Evolutionary conservation across 2,797 vertebrate genomes (phyloP).

Genomic region (Psittacula derbiana): DNA sequence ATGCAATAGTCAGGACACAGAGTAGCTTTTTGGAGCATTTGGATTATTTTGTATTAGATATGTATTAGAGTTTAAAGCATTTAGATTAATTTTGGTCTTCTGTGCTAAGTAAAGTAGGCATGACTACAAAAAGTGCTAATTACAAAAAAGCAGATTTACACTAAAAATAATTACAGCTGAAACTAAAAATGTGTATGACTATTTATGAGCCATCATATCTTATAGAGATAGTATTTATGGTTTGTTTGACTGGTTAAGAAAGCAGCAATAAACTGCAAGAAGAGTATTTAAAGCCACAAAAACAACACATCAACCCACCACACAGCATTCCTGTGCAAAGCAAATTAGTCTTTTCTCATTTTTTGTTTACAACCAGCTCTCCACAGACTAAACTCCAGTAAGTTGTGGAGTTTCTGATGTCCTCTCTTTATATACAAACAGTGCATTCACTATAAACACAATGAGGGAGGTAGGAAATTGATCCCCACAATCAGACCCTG

Average conservation of each 20-base stretch:
- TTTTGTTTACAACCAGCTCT: slow-evolving; percentile 73
- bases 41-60: background rate
- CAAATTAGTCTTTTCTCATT: slow-evolving; percentile 64
- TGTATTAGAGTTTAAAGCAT: background rate
- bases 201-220: background rate
- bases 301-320: slow-evolving; percentile 32
- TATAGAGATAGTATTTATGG: slow-evolving; percentile 23
- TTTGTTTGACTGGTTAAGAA: slow-evolving; percentile 36
- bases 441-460: slow-evolving; percentile 73
- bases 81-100: background rate
- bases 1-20: background rate
- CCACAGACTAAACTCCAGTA: slow-evolving; percentile 78
- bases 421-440: slow-evolving; percentile 55
- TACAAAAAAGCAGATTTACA: background rate
- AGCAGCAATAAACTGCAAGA: slow-evolving; percentile 38
- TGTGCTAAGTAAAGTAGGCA: background rate
- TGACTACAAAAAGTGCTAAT: background rate
- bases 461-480: slow-evolving; percentile 71
- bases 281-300: slow-evolving; percentile 29
- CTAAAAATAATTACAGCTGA: background rate
- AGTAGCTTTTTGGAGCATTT: background rate
- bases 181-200: background rate
- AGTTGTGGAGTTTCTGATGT: slow-evolving; percentile 65
- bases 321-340: slow-evolving; percentile 45
- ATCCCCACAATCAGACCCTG: slow-evolving; percentile 20